Base-by-base conservation (phyloP, 2,113 vertebrate species). In the Vulpes vulpes region DNA sequence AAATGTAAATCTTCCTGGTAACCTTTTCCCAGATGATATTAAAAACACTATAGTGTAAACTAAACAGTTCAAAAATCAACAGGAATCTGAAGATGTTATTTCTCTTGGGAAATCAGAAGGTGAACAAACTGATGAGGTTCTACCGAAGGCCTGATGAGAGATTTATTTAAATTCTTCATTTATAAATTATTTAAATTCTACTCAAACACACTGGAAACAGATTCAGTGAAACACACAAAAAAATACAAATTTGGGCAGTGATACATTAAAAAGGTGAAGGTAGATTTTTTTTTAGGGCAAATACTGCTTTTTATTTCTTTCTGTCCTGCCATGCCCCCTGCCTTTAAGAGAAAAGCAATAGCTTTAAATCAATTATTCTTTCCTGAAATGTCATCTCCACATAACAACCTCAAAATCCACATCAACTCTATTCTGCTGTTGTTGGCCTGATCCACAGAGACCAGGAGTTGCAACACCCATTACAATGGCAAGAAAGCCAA, bases 351-450 rank as follows among this genome's bases (percentile, higher is more conserved):
- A 93, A 97, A 92, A 83, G 87, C 67, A 95, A 57, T n/a, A 82
- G 57, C 65, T 97, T 95, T 97, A 96, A 91, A 92, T 95, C 35
- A 91, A 23, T 76, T 93, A 85, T 73, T 96, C 53, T 71, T 95
- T 97, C 93, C 91, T 97, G 74, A 97, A 96, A 73, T 96, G 88
- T 94, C 95, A 94, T 85, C 95, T 96, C 84, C 80, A 65, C 84
- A 79, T 88, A 96, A 97, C 8, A 1, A 64, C 90, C 79, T 96
- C 94, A 96, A 95, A 96, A 95, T 95, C 96, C 96, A 96, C 84
- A 97, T 83, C 96, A 96, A 81, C 65, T 95, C 81, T 15, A 35
- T 59, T 90, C 79, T 92, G 95, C 90, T 97, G 84, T 90, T 97
- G 92, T 97, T 98, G 98, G 94, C 87, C 25, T 95, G 53, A 88